Conservation (phyloP, 92 coral and sea anemone species). For the Parazoanthus swiftii region DNA sequence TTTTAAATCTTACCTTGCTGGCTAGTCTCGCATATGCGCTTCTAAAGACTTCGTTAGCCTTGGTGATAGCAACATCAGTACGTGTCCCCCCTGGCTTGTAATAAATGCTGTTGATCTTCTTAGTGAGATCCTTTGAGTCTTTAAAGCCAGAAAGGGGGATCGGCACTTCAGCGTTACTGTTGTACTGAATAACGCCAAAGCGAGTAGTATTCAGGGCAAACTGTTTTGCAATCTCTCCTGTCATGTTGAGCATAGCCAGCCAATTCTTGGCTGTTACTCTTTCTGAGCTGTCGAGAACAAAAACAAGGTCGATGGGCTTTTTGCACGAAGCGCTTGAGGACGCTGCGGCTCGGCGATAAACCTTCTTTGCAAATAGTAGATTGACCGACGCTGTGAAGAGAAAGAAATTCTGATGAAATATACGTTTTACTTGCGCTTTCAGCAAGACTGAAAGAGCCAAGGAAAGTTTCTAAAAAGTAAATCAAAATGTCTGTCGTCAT, state of each 20-base stretch:
- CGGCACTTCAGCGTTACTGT: conserved; percentile 72
- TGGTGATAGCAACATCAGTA: conserved; percentile 80
- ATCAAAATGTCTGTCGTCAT: not conserved
- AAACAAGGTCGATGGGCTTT: conserved; percentile 82
- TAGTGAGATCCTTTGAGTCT: conserved; percentile 56
- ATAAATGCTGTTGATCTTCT: conserved; percentile 69
- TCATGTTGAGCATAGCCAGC: conserved; percentile 66
- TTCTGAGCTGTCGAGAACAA: conserved; percentile 92
- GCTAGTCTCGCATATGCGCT: conserved; percentile 67
- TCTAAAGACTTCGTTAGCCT: conserved; percentile 77
- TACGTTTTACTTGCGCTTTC: not conserved
- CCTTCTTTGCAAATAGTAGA: not conserved
- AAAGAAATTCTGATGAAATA: not conserved
- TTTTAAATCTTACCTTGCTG: conserved; percentile 47
- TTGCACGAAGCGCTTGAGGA: conserved; percentile 40
- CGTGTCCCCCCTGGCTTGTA: conserved; percentile 88
- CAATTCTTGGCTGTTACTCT: conserved; percentile 85
- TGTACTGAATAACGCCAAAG: conserved; percentile 81
- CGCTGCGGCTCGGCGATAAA: not conserved
- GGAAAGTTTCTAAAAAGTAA: too few species aligned
- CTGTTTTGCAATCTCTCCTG: conserved; percentile 58
- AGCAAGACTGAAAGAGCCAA: not conserved
- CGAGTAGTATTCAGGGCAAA: conserved; percentile 71
- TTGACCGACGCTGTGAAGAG: not conserved
- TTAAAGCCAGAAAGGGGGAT: conserved; percentile 64